These are phyloP conservation scores for Chaenocephalus aceratus DNA, from an alignment of 2,113 vertebrate genomes.

Conservation along the genomic window DNA sequence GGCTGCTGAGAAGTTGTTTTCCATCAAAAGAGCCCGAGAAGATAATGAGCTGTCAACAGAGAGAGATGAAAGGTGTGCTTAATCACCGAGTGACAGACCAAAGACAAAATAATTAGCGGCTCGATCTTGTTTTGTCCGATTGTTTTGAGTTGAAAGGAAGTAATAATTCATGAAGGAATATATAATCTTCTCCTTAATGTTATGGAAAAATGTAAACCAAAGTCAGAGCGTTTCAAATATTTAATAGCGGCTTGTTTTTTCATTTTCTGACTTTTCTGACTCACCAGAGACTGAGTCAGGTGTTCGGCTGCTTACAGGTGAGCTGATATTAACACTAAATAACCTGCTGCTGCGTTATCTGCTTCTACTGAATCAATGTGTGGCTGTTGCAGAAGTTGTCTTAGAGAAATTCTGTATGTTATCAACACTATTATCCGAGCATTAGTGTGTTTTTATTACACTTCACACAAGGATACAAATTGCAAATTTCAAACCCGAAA, in stretches of 20 bases:
- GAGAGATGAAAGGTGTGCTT: slow-evolving; percentile 25
- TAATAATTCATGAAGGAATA: slow-evolving; percentile 2
- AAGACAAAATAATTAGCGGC: slow-evolving; percentile 46
- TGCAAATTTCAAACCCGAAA: not conserved
- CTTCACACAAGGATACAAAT: not conserved
- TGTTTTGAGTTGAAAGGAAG: slow-evolving; percentile 15
- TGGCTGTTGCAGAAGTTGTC: not conserved
- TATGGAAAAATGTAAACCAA: slow-evolving; percentile 37
- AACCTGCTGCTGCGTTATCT: not conserved
- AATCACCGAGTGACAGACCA: slow-evolving; percentile 54
- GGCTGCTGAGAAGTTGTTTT: slow-evolving; percentile 34
- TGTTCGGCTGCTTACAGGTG: not conserved
- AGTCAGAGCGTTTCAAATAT: slow-evolving; percentile 4
- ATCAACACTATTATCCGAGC: not conserved
- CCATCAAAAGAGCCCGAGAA: not conserved
- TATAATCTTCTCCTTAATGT: not conserved
- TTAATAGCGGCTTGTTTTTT: not conserved
- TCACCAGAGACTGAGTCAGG: not conserved
- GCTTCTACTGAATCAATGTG: not conserved
- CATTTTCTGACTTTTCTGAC: not conserved
- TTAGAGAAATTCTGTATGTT: slow-evolving; percentile 11
- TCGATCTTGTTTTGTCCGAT: slow-evolving; percentile 26
- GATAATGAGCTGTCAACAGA: slow-evolving; percentile 43
- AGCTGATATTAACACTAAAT: not conserved
- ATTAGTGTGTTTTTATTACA: not conserved